These are phyloP conservation scores for Corydoras sp. DNA, from an alignment of 2,113 vertebrate species.

Conservation along the genomic window DNA sequence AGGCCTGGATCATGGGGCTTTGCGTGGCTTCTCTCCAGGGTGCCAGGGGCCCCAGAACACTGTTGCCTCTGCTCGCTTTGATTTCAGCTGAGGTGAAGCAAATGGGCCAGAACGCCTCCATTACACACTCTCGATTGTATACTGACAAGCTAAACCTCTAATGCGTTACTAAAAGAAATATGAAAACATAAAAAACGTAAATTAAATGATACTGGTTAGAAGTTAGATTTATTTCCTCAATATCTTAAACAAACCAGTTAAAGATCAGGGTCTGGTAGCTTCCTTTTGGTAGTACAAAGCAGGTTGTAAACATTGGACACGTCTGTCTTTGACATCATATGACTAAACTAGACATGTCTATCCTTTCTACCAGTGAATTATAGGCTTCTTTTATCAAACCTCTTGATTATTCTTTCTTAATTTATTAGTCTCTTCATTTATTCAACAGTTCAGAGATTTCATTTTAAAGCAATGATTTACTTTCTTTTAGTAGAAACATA, in stretches of 20 bases:
- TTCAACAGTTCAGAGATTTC: not conserved
- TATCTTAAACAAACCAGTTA: not conserved
- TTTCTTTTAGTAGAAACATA: no score
- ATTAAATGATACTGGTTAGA: no score
- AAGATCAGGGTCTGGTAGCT: not conserved
- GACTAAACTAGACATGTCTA: not conserved
- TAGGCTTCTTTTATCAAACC: not conserved
- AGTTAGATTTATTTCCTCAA: no score
- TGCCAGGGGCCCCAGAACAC: constrained; percentile 55
- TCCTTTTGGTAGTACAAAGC: not conserved
- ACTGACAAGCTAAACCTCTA: no score
- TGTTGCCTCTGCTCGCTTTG: constrained; percentile 57
- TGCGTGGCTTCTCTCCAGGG: constrained; percentile 31
- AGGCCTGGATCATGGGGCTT: constrained; percentile 46
- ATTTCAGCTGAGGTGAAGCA: constrained; percentile 54
- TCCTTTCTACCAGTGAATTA: not conserved
- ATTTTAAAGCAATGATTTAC: no score
- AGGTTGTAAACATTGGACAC: not conserved
- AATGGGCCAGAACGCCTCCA: constrained; percentile 44
- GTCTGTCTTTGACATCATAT: not conserved
- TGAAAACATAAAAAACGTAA: no score
- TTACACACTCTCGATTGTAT: no score
- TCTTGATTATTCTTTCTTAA: no score
- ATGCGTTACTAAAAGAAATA: no score
- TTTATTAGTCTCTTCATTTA: not conserved